Base-by-base conservation (phyloP, 2,113 vertebrate genomes). In the Trachemys scripta region DNA sequence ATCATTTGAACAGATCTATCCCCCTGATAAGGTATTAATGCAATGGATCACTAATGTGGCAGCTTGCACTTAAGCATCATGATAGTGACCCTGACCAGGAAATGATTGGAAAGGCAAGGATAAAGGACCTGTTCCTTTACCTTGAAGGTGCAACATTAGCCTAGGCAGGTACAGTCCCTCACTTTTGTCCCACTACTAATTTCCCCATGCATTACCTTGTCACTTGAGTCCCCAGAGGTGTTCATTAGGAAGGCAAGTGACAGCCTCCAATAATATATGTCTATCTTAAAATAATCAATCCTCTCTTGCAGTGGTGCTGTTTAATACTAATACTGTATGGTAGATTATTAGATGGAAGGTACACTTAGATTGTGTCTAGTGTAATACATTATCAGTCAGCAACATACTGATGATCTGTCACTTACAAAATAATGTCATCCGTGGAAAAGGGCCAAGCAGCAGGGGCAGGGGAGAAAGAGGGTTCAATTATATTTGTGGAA, bases 221-320 rank as follows among this genome's bases (percentile, higher is more conserved):
- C 90, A 56, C 93, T 53, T 7, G 93, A 49, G 95, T 95, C 96
- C 88, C 96, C 51, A 51, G 95, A 92, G 96, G 96, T 96, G 95
- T 96, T 98, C 96, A 97, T 97, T 97, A 97, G 1, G 83, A 97
- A 96, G 90, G 87, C 91, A 86, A 72, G 90, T 96, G 97, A 97
- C 97, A 98, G 94, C 53, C 82, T 84, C 91, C 97, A 97, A 97
- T 97, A 97, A 98, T 95, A 94, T 84, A 95, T 89, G 95, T 97
- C 97, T 92, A 90, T 87, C 89, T 93, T 95, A 97, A 97, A 97
- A 97, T 97, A 97, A 98, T 14, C 84, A 94, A 96, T 98, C 87
- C 90, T 29, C 94, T 76, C 96, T 96, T 97, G 95, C 97, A 97
- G 96, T 82, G 92, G 94, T 92, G 92, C 98, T 97, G 96, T 96